These are phyloP conservation scores for Pangasius macronema DNA, from an alignment of 2,797 vertebrate genomes.

Conservation along the genomic window DNA sequence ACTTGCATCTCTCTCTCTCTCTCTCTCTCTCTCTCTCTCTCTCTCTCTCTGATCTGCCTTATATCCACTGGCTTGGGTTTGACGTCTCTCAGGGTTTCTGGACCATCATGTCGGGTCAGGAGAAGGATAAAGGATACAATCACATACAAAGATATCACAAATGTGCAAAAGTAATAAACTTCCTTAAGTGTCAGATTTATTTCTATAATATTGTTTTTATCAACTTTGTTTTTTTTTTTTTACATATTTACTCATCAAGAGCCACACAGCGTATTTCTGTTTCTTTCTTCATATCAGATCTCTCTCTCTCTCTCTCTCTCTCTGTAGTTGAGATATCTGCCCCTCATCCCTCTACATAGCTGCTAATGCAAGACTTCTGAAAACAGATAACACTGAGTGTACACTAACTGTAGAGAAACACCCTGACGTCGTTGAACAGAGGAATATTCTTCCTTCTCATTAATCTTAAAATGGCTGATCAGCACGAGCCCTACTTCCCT, in stretches of 20 bases:
- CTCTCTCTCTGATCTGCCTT: constrained; percentile 81
- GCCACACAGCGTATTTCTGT: too few relatives aligned
- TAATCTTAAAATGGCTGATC: background rate
- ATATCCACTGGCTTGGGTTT: constrained; percentile 97
- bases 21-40: background rate
- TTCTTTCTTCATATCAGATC: too few relatives aligned
- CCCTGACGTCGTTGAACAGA: background rate
- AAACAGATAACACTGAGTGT: background rate
- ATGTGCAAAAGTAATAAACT: too few relatives aligned
- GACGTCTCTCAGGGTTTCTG: constrained; percentile 97
- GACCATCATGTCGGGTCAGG: constrained; percentile 98
- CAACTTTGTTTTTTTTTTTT: background rate
- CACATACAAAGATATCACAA: background rate
- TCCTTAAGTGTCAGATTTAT: too few relatives aligned
- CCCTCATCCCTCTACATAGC: constrained; percentile 77
- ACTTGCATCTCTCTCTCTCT: too few relatives aligned
- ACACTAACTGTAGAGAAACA: background rate
- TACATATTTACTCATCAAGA: constrained; percentile 19
- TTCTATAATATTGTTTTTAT: background rate
- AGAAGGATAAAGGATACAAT: constrained; percentile 85
- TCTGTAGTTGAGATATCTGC: constrained; percentile 91
- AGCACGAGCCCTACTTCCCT: background rate
- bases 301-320: constrained; percentile 62
- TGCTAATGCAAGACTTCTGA: background rate
- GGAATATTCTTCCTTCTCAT: background rate